These are phyloP conservation scores for Myripristis murdjan DNA, from an alignment of 2,797 vertebrate genomes.

Conservation along the genomic window DNA sequence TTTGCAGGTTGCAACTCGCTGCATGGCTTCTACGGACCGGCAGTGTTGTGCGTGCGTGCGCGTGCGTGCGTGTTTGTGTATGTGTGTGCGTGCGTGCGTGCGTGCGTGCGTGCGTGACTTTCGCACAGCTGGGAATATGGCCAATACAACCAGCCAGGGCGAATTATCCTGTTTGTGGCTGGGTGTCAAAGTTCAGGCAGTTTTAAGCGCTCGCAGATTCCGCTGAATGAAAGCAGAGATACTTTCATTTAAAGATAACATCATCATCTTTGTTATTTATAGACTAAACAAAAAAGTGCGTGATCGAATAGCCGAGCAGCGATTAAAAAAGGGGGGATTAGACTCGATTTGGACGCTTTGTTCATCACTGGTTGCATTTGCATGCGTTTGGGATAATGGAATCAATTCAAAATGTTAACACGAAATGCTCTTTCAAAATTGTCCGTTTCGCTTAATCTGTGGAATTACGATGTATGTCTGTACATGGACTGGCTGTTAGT, in stretches of 20 bases:
- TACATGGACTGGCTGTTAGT: neutral
- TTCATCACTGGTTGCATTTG: neutral
- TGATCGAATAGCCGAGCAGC: no score
- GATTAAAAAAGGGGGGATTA: no score
- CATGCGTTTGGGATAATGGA: no score
- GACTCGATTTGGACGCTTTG: neutral
- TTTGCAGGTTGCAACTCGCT: slow-evolving; percentile 82
- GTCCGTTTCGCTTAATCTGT: neutral
- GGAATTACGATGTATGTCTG: neutral
- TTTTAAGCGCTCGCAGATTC: slow-evolving; percentile 15
- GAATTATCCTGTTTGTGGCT: slow-evolving; percentile 17
- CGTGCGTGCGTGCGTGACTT: slow-evolving; percentile 11
- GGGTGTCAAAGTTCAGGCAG: slow-evolving; percentile 48
- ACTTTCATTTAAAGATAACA: neutral
- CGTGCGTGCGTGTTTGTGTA: slow-evolving; percentile 1
- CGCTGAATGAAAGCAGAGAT: neutral
- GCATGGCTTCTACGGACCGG: slow-evolving; percentile 69
- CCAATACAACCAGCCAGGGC: neutral
- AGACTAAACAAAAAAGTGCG: no score
- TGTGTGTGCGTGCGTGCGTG: slow-evolving; percentile 3
- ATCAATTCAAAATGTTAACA: no score
- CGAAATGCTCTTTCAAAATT: neutral
- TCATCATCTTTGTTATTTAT: neutral
- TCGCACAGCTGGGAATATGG: slow-evolving; percentile 11
- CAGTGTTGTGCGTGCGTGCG: slow-evolving; percentile 39